phyloP scores from a whole-genome alignment of 2,113 vertebrate genomes.

The Archilochus colubris region DNA sequence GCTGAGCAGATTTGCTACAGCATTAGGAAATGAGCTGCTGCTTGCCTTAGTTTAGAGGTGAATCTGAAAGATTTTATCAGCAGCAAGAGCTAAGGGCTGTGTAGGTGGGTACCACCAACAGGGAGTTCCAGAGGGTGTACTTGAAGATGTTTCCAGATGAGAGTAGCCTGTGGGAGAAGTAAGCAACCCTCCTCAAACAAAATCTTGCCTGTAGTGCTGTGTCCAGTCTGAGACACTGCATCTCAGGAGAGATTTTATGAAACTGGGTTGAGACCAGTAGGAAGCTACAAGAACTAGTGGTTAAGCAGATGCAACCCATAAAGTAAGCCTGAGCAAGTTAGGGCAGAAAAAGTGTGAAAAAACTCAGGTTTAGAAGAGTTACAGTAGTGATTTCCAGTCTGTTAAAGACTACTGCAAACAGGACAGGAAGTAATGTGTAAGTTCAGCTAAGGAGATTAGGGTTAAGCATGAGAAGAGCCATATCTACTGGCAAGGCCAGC shows the following conservation, averaged over 20 bases:
- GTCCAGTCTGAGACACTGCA: background rate
- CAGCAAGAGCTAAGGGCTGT: background rate
- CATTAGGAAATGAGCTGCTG: constrained; percentile 45
- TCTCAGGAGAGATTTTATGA: background rate
- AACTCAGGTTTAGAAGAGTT: background rate
- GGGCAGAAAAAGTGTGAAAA: background rate
- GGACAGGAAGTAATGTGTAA: background rate
- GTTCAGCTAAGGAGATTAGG: background rate
- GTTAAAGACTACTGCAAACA: background rate
- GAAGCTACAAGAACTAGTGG: background rate
- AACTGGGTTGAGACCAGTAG: background rate
- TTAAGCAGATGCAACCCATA: background rate
- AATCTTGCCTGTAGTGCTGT: background rate
- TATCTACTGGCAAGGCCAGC: background rate
- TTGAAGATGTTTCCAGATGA: background rate
- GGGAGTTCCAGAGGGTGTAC: background rate
- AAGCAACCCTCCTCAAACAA: background rate
- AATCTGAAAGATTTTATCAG: constrained; percentile 38
- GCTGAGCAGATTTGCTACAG: constrained; percentile 46
- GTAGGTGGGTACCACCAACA: background rate
- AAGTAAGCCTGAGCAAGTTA: background rate
- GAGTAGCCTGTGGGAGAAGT: background rate
- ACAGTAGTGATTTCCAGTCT: background rate
- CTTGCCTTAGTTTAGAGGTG: constrained; percentile 42
- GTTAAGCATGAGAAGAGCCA: background rate